Base-by-base conservation (phyloP, 2,797 vertebrate genomes). In the Pangasius djambal region DNA sequence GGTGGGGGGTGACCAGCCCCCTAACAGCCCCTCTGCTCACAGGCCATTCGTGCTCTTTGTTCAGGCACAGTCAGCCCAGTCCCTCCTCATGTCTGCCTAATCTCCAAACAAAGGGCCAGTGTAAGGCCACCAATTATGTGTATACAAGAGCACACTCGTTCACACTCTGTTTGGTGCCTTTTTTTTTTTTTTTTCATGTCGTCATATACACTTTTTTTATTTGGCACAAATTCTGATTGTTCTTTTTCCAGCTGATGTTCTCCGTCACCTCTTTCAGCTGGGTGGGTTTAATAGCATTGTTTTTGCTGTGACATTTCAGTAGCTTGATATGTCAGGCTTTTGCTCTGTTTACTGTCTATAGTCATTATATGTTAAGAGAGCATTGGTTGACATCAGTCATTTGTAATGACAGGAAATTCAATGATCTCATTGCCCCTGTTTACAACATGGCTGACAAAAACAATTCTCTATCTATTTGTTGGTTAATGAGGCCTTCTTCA, bases 81-180 rank as follows among this genome's bases (percentile, higher is more conserved):
- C 96, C 94, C 92, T 95, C 94, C 93, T 95, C 94, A 94, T 94
- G 94, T 96, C 93, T 93, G 94, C 94, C 94, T 96, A 96, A 96
- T 96, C 96, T 95, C 93, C 90, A 93, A 95, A 96, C 96, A 96
- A 96, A 96, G 95, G 93, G 90, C 95, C 93, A 96, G 94, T 96
- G 96, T 96, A 94, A 95, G 94, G 94, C 94, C 95, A 94, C 94
- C 94, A 96, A 95, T 96, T 96, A 95, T 94, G 94, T 95, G 93
- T 92, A 89, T 94, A 93, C 92, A 92, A 92, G 94, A 94, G 93
- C 93, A 94, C 74, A n/a, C 74, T 84, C 83, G 37, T 86, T 92
- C 72, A 22, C 74, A 25, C 40, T 59, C 89, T 85, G 85, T 92
- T 91, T 91, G 44, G 75, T 61, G 87, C 12, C 88, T 89, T 55